Percentiles rank a stretch among this genome's conserved stretches.
phyloP scores from a whole-genome alignment of 2,888 invertebrate genomes.

The Limnephilus lunatus region DNA sequence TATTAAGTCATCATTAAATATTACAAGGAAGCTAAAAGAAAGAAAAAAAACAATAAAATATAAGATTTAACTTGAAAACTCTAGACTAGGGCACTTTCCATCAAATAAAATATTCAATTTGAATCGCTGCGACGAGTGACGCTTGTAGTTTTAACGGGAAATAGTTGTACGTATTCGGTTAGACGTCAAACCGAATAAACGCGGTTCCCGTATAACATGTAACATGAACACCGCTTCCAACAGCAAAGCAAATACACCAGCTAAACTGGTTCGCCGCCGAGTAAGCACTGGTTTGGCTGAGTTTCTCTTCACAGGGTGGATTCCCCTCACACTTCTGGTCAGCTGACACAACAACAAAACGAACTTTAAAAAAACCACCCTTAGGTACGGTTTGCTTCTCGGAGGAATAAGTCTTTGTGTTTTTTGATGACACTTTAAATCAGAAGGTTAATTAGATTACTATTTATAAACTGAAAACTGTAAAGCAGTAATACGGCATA shows the following conservation, averaged over 20 bases:
- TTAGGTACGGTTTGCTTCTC: background rate
- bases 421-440: background rate
- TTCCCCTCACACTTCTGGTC: background rate
- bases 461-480: too few species aligned
- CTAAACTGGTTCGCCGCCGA: conserved; percentile 9
- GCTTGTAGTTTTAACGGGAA: conserved; percentile 46
- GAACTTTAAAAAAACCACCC: background rate
- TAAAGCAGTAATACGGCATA: too few species aligned
- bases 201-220: background rate
- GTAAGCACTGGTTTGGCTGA: background rate
- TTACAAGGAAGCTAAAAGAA: too few species aligned
- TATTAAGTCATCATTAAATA: too few species aligned
- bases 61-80: background rate
- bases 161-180: background rate
- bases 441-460: background rate
- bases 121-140: background rate
- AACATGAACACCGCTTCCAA: conserved; percentile 9
- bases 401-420: background rate
- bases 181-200: background rate
- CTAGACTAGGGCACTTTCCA: background rate
- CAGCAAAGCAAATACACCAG: conserved; percentile 34
- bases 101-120: background rate
- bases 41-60: too few species aligned
- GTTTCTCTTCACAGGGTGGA: background rate
- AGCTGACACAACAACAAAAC: background rate